Evolutionary conservation across 1,140 invertebrate genomes (phyloP), one percentile per base, ranked within the genome.

Genomic region (Venturia canescens): DNA sequence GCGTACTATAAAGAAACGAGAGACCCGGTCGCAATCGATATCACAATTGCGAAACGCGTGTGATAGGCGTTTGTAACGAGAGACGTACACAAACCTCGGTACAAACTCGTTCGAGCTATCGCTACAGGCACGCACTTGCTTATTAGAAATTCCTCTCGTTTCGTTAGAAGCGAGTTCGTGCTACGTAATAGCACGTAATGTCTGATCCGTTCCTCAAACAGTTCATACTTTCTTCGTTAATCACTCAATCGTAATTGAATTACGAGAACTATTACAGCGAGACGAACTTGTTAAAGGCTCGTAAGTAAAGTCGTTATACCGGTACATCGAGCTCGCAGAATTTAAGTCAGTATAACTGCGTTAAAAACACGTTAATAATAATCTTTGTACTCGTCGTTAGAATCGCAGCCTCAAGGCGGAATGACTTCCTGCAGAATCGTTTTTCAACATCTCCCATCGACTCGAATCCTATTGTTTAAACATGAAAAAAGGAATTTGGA

Each of bases 201-300:
- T 53, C 18, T 53, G n/a, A 53, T 53, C 16, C 6, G 38, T 21
- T 23, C 16, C 21, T 34, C n/a, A 29, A 23, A 34, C 27, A n/a
- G 21, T 29, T 13, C 0, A 57, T 74, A 76, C 27, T 76, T 60
- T 76, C 53, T 76, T 76, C 72, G 70, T 26, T 72, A 72, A 72
- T 72, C 70, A 74, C 53, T 76, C 53, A 60, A 76, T 76, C 53
- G 50, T 60, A 76, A 76, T 60, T 60, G 50, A 76, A 60, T 76
- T 76, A 76, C 72, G 53, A 21, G 44, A 11, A 38, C 34, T 74
- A 26, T 71, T 72, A 57, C 38, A 63, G 27, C 44, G 48, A 44
- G 48, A 18, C 69, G 29, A 80, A 72, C 38, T 23, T 53, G 44
- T 72, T 50, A 9, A 44, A 26, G 44, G 31, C 60, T 44, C 34